Conservation (phyloP, 2,888 invertebrate species). For the Brachyptera risi region DNA sequence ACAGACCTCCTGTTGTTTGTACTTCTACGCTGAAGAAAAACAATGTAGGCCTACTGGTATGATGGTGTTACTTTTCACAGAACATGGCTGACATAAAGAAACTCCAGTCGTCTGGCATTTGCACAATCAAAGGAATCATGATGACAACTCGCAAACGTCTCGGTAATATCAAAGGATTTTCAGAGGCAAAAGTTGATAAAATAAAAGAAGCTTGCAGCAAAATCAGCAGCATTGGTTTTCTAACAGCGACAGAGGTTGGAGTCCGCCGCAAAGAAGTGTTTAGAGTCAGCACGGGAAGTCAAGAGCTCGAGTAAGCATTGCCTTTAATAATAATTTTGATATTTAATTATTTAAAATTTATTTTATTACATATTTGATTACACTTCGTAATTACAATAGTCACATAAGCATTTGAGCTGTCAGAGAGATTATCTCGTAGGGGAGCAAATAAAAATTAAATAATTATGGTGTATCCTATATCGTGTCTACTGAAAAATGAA, state of each 20-base stretch:
- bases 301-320: conserved; percentile 71
- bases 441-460: too few species aligned
- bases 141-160: conserved; percentile 74
- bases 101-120: conserved; percentile 70
- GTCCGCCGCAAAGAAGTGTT: conserved; percentile 69
- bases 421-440: too few species aligned
- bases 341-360: too few species aligned
- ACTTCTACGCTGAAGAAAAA: too few species aligned
- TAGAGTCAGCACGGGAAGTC: conserved; percentile 62
- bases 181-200: conserved; percentile 72
- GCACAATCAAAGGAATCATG: conserved; percentile 75
- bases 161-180: conserved; percentile 68
- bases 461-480: too few species aligned
- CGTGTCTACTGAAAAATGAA: too few species aligned
- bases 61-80: conserved; percentile 33
- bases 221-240: conserved; percentile 59
- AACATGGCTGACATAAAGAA: conserved; percentile 73
- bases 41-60: neutral
- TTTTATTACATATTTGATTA: too few species aligned
- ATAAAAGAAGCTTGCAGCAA: conserved; percentile 74
- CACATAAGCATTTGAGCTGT: too few species aligned
- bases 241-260: conserved; percentile 70
- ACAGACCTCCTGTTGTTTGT: neutral
- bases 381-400: too few species aligned
- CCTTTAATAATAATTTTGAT: too few species aligned